A percentile compares a stretch with the other conserved stretches of the same genome.
These are phyloP conservation scores for Dasysyrphus tricinctus DNA, from an alignment of 2,888 invertebrate genomes.

Conservation along the genomic window DNA sequence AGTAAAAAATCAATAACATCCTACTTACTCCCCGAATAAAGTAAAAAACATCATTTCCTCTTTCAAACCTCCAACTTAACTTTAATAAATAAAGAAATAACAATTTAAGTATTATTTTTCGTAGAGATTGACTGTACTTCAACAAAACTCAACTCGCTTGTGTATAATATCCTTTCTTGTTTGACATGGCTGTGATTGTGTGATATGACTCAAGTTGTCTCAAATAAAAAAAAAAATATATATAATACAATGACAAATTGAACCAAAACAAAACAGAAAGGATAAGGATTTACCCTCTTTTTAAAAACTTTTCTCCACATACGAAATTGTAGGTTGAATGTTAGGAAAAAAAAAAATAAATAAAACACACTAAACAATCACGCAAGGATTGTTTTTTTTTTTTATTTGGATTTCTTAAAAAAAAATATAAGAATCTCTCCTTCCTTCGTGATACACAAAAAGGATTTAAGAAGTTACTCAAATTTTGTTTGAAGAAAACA, in stretches of 20 bases:
- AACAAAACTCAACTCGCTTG: neutral
- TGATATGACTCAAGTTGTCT: conserved; percentile 21
- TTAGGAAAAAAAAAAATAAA: neutral
- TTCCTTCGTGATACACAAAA: conserved; percentile 13
- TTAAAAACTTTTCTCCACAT: neutral
- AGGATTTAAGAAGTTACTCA: conserved; percentile 28
- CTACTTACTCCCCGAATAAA: neutral
- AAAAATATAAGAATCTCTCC: neutral
- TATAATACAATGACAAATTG: conserved; percentile 24
- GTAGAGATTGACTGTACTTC: neutral
- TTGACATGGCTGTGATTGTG: conserved; percentile 24
- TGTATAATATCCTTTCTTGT: conserved; percentile 22
- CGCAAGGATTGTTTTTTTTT: conserved; percentile 20
- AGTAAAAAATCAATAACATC: neutral
- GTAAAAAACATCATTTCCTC: neutral
- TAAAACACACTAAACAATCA: conserved; percentile 18
- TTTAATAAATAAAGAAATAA: conserved; percentile 12
- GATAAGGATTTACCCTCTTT: conserved; percentile 7
- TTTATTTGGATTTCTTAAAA: conserved; percentile 1
- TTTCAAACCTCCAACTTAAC: conserved; percentile 8
- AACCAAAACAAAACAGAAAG: conserved; percentile 12
- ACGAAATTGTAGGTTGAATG: neutral
- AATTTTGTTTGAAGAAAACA: conserved; percentile 2
- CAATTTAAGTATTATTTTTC: conserved; percentile 22
- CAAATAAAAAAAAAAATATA: conserved; percentile 8